Base-by-base conservation (phyloP, 2,113 vertebrate genomes). In the Scomber japonicus region DNA sequence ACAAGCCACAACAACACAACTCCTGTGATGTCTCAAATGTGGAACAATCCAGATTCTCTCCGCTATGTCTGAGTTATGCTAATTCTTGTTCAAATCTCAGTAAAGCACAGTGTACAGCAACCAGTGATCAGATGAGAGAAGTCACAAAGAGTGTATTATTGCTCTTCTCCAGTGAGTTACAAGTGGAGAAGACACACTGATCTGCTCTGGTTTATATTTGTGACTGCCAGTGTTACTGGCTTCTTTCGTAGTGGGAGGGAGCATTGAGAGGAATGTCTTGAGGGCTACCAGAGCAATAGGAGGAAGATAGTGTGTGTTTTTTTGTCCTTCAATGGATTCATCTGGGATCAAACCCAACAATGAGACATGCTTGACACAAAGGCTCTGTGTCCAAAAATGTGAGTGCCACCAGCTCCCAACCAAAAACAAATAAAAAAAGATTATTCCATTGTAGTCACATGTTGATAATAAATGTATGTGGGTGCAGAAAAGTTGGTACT, bases 21-120 rank as follows among this genome's bases (percentile, higher is more conserved):
- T 67, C 65, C 67, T 87, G 80, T 86, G 68, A 87, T 80, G 70
- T 49, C 71, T 83, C 44, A 63, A 71, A 89, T 68, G 85, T 81
- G 83, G 82, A 90, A 91, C 71, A 61, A 76, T 81, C 78, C 63
- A 31, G 3, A 93, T 90, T 93, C 45, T 81, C 74, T 54, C 78
- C 4, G 60, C 84, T 24, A 3, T 63, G 86, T 75, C 83, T 73
- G 69, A 83, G 71, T 55, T 53, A 66, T 78, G 82, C 57, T 70
- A 21, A 77, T 81, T 81, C 59, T 54, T 60, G 54, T 66, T 78
- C 3, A 68, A 49, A 75, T 80, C 68, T 60, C 16, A 21, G 53
- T n/a, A 21, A 51, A 75, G 46, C 44, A 12, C 8, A 62, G 10
- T 17, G 21, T 10, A 21, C 69, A 80, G 59, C 69, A 62, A 61